Conservation (phyloP, 37 sponge, comb jelly and placozoan genomes). For the Cliona cf. orientalis region DNA sequence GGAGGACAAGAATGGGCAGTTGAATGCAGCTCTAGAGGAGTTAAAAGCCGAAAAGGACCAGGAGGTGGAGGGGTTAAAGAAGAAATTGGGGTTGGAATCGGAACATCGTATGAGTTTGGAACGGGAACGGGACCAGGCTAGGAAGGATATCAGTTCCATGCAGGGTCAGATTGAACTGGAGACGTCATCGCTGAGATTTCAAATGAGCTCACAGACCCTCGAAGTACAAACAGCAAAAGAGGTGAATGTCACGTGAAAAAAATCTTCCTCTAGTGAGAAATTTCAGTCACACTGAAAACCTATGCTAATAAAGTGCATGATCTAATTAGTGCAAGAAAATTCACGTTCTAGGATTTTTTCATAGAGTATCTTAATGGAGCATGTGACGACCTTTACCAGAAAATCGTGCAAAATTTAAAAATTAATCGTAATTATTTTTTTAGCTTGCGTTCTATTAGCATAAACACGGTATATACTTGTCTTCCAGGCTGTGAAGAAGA, state of each 20-base stretch:
- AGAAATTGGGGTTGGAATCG: conserved; percentile 28
- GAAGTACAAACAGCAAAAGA: conserved; percentile 53
- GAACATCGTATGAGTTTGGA: not conserved
- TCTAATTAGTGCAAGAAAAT: conserved; percentile 1
- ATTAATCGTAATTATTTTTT: too few relatives aligned
- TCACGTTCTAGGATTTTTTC: not conserved
- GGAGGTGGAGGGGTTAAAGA: not conserved
- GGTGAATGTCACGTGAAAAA: conserved; percentile 34
- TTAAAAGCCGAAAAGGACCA: not conserved
- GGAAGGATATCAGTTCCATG: conserved; percentile 42
- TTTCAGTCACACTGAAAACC: not conserved
- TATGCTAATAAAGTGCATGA: not conserved
- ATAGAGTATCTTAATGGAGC: too few relatives aligned
- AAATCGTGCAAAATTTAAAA: too few relatives aligned
- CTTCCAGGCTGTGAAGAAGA: too few relatives aligned
- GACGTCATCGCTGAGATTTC: conserved; percentile 51
- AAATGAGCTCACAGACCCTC: conserved; percentile 67
- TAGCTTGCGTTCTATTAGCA: too few relatives aligned
- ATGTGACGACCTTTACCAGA: too few relatives aligned
- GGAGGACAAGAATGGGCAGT: not conserved
- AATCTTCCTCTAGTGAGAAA: not conserved
- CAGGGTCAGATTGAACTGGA: conserved; percentile 43
- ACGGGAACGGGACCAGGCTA: conserved; percentile 44
- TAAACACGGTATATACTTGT: too few relatives aligned
- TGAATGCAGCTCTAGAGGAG: not conserved